Conservation (phyloP, 2,113 vertebrate genomes). For the Natator depressus region DNA sequence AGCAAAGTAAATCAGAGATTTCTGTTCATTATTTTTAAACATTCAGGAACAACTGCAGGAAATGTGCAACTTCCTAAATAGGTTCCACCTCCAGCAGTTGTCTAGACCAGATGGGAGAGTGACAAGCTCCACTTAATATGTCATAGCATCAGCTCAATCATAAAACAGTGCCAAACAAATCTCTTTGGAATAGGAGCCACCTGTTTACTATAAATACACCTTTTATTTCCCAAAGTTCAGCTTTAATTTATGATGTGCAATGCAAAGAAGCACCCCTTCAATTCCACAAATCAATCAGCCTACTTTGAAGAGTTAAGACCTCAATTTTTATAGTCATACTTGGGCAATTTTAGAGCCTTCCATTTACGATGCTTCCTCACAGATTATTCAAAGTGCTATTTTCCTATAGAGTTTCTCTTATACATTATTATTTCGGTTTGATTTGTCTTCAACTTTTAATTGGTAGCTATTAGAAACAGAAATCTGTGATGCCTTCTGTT, state of each 20-base stretch:
- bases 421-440: constrained; percentile 63
- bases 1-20: constrained; percentile 64
- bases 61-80: constrained; percentile 63
- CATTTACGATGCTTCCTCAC: constrained; percentile 55
- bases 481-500: constrained; percentile 46
- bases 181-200: constrained; percentile 73
- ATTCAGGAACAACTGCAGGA: constrained; percentile 67
- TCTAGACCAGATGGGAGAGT: constrained; percentile 76
- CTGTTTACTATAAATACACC: constrained; percentile 78
- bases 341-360: constrained; percentile 60
- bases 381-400: constrained; percentile 58
- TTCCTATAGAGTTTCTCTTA: constrained; percentile 24
- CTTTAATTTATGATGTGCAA: constrained; percentile 63
- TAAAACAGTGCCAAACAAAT: constrained; percentile 74
- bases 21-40: constrained; percentile 73
- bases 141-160: constrained; percentile 70
- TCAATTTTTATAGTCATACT: constrained; percentile 51
- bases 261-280: constrained; percentile 47
- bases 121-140: constrained; percentile 76
- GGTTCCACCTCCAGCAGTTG: constrained; percentile 77
- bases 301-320: constrained; percentile 30
- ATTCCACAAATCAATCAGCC: constrained; percentile 36
- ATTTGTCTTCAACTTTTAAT: constrained; percentile 60
- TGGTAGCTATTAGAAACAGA: constrained; percentile 70
- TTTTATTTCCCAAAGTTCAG: constrained; percentile 57